Percentiles rank a stretch among this genome's conserved stretches.
Evolutionary conservation across 2,113 vertebrate genomes (phyloP).

Genomic region (Oryzias woworae): DNA sequence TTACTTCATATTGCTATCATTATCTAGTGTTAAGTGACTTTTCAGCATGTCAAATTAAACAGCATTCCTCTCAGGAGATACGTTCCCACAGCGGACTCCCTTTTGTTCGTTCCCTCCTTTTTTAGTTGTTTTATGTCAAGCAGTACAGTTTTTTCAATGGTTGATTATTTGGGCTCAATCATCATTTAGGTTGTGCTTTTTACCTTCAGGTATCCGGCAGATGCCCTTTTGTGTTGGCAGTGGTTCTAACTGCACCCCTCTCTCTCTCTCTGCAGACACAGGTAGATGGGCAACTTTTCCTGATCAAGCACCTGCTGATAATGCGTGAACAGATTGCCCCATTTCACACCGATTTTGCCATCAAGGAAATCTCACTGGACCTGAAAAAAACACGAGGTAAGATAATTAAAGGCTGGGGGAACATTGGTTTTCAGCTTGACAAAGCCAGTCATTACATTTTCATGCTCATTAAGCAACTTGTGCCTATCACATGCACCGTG

Average conservation of each 20-base stretch:
- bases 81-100: slow-evolving; percentile 24
- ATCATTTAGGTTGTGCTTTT: slow-evolving; percentile 44
- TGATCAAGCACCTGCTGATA: slow-evolving; percentile 99
- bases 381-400: slow-evolving; percentile 99
- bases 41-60: slow-evolving; percentile 56
- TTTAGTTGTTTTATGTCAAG: slow-evolving; percentile 38
- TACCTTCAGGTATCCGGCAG: slow-evolving; percentile 52
- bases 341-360: slow-evolving; percentile 99
- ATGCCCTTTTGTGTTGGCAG: slow-evolving; percentile 60
- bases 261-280: slow-evolving; percentile 84
- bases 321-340: slow-evolving; percentile 99
- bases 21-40: slow-evolving; percentile 56
- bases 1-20: slow-evolving; percentile 53
- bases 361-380: slow-evolving; percentile 99
- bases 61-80: slow-evolving; percentile 51
- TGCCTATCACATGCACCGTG: slow-evolving; percentile 71
- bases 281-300: slow-evolving; percentile 95
- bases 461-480: slow-evolving; percentile 70
- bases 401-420: slow-evolving; percentile 70
- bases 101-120: slow-evolving; percentile 48
- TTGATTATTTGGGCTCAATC: slow-evolving; percentile 54
- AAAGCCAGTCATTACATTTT: slow-evolving; percentile 71
- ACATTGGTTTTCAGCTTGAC: slow-evolving; percentile 63
- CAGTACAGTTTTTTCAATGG: slow-evolving; percentile 41
- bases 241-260: slow-evolving; percentile 60